Evolutionary conservation across 2,888 invertebrate species (phyloP).

Genomic region (Dicyrtoma fusca): DNA sequence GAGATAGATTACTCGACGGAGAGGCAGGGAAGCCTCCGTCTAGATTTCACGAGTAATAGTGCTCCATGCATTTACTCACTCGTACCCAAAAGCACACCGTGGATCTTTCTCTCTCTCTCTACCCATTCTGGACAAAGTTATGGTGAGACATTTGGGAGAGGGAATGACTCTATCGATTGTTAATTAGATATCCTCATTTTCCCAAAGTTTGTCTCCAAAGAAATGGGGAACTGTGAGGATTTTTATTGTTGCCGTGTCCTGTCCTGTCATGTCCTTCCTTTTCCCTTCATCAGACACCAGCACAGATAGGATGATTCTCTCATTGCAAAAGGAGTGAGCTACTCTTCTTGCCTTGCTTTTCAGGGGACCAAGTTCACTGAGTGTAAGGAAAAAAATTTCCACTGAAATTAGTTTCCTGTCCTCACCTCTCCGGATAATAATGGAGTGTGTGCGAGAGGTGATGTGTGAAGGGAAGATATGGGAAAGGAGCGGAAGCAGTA

Average conservation of each 20-base stretch:
- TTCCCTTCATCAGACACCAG: background rate
- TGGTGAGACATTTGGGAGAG: background rate
- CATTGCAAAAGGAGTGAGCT: no score
- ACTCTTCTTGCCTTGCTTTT: no score
- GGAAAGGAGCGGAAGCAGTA: conserved; percentile 10
- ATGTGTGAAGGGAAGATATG: background rate
- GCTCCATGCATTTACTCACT: no score
- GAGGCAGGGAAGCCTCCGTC: no score
- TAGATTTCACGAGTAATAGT: conserved; percentile 5
- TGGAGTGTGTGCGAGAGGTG: background rate
- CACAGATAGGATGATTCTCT: no score
- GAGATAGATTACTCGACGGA: conserved; percentile 3
- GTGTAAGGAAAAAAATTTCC: conserved; percentile 38
- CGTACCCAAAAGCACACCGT: no score
- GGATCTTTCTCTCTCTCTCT: no score
- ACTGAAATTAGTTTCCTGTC: conserved; percentile 2
- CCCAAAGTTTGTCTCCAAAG: no score
- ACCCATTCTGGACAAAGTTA: no score
- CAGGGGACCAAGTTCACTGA: background rate
- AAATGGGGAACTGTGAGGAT: no score
- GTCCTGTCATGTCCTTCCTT: conserved; percentile 2
- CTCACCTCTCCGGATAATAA: background rate
- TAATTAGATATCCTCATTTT: conserved; percentile 38
- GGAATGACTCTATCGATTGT: conserved; percentile 37
- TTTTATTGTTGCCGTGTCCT: no score